Evolutionary conservation across 2,888 invertebrate species (phyloP).

Genomic region (Mythimna vitellina): DNA sequence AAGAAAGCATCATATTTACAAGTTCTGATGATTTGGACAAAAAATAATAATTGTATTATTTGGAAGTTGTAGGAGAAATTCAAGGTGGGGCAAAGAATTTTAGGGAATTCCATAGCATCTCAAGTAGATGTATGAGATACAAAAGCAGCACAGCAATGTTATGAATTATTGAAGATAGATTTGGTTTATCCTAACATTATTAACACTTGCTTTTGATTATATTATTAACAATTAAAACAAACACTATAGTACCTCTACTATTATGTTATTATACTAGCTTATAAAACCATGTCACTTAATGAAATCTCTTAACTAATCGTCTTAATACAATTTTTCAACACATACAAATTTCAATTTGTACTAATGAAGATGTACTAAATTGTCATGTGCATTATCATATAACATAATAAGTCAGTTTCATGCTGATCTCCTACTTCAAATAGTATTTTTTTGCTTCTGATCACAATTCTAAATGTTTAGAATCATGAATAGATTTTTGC

Average conservation of each 20-base stretch:
- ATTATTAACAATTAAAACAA: slow-evolving; percentile 63
- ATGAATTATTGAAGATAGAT: slow-evolving; percentile 45
- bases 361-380: slow-evolving; percentile 77
- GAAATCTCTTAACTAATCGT: slow-evolving; percentile 60
- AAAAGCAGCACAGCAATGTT: slow-evolving; percentile 41
- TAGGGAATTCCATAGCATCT: slow-evolving; percentile 76
- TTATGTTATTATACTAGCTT: slow-evolving; percentile 62
- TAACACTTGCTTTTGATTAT: slow-evolving; percentile 58
- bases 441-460: slow-evolving; percentile 30
- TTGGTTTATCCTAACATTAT: slow-evolving; percentile 56
- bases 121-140: slow-evolving; percentile 40
- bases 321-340: slow-evolving; percentile 57
- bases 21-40: slow-evolving; percentile 54
- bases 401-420: slow-evolving; percentile 36
- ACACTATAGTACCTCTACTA: slow-evolving; percentile 61
- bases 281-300: slow-evolving; percentile 59
- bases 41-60: slow-evolving; percentile 33
- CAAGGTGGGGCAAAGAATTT: slow-evolving; percentile 66
- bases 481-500: slow-evolving; percentile 16
- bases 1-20: slow-evolving; percentile 69
- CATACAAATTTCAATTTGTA: slow-evolving; percentile 73
- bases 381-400: slow-evolving; percentile 52
- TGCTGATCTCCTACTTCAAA: slow-evolving; percentile 24
- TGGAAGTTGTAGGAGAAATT: slow-evolving; percentile 49
- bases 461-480: slow-evolving; percentile 36